A percentile compares a stretch with the other conserved stretches of the same genome.
Conservation (phyloP, 2,113 vertebrate genomes). For the Rhagologus leucostigma region DNA sequence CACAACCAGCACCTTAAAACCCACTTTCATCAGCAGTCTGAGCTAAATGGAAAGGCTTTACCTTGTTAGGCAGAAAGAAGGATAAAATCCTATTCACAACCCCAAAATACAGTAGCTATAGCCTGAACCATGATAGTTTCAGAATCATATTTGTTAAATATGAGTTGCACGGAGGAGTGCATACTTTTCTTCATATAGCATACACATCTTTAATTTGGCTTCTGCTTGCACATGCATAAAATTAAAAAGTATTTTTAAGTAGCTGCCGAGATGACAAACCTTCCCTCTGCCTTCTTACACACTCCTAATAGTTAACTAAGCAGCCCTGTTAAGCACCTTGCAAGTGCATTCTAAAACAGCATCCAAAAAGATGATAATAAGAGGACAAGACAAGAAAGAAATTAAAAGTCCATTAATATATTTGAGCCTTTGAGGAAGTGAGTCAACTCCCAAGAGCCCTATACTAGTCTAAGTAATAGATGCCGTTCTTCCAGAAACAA, state of each 20-base stretch:
- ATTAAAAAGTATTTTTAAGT: background rate
- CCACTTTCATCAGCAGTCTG: background rate
- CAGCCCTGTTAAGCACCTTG: background rate
- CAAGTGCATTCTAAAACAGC: background rate
- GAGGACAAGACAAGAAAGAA: background rate
- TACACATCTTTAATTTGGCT: background rate
- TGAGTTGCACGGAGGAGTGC: background rate
- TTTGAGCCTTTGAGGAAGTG: slow-evolving; percentile 1
- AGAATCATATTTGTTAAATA: background rate
- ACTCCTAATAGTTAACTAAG: background rate
- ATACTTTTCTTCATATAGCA: background rate
- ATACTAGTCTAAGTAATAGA: background rate
- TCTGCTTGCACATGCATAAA: background rate
- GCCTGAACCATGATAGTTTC: background rate
- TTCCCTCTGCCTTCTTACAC: background rate
- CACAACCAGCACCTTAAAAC: background rate
- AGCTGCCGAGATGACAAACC: background rate
- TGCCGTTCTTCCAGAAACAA: slow-evolving; percentile 18
- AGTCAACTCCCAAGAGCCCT: slow-evolving; percentile 18
- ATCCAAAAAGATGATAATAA: background rate
- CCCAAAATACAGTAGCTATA: background rate
- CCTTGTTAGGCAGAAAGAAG: background rate
- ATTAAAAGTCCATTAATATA: background rate
- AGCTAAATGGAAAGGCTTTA: background rate
- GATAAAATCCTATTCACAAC: background rate